These are phyloP conservation scores for Frieseomelitta varia DNA, from an alignment of 1,140 invertebrate genomes.

Conservation along the genomic window DNA sequence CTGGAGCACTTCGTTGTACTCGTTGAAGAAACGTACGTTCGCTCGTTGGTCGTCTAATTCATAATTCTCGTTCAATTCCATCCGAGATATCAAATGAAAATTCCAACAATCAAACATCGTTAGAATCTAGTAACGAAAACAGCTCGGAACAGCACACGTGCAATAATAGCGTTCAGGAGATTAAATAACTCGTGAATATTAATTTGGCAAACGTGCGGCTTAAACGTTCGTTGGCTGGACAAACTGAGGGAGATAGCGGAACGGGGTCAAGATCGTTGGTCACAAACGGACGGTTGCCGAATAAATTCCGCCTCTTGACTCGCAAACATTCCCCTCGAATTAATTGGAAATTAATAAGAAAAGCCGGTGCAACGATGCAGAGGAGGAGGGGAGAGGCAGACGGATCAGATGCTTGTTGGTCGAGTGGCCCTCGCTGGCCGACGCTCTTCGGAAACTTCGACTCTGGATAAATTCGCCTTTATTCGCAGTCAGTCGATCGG, in stretches of 20 bases:
- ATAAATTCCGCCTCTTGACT: neutral
- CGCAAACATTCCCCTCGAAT: conserved; percentile 4
- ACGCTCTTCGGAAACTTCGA: conserved; percentile 6
- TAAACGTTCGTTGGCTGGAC: no score
- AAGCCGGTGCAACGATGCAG: neutral
- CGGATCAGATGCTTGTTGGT: conserved; percentile 2
- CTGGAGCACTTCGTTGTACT: no score
- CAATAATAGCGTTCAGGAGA: no score
- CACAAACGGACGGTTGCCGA: neutral
- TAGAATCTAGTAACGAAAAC: no score
- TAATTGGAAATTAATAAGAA: conserved; percentile 27
- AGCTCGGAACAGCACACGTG: no score
- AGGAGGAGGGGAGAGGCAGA: neutral
- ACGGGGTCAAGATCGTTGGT: neutral
- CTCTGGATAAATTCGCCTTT: conserved; percentile 46
- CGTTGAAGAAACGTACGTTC: no score
- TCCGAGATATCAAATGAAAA: no score
- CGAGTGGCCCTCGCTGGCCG: neutral
- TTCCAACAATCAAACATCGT: no score
- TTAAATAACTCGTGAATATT: no score
- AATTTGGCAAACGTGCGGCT: no score
- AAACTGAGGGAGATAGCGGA: neutral
- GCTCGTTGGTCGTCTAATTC: no score
- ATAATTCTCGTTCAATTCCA: no score
- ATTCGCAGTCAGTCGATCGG: conserved; percentile 32